Base-by-base conservation (phyloP, 2,888 invertebrate genomes). In the Invenusta paracnida region DNA sequence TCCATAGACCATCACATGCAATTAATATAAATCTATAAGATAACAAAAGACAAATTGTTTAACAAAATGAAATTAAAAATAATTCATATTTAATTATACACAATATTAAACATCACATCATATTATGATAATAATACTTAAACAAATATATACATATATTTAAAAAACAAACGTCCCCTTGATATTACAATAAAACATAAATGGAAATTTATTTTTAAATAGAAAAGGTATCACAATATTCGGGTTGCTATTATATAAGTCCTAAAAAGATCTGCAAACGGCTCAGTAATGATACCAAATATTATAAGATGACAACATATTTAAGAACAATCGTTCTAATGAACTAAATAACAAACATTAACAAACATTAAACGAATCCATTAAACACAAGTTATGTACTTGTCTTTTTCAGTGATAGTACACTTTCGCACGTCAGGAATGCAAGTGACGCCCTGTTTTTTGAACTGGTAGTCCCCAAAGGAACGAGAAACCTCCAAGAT, bases 1-100 rank as follows among this genome's bases (percentile, higher is more conserved):
- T 93, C 93, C 93, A 93, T n/a, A 93, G 89, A 0, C 93, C 93
- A 89, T 93, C 93, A 89, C 93, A 93, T 0, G 92, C 93, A 30
- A 93, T 90, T 81, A 93, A 88, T 0, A 93, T 89, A 89, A 91
- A 93, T 87, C 92, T 93, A 88, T 17, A 89, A 88, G 29, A 66
- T 86, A 67, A 85, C n/a, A 29, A 27, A 83, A 81, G 73, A 87
- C 48, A 17, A 48, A 5, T 5, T 48, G n/a, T n/a, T n/a, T n/a
- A n/a, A n/a, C n/a, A n/a, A n/a, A n/a, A n/a, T n/a, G n/a, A n/a
- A n/a, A n/a, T n/a, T n/a, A n/a, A n/a, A n/a, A n/a, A n/a, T n/a
- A n/a, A n/a, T n/a, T n/a, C n/a, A n/a, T n/a, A n/a, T n/a, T n/a
- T n/a, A n/a, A n/a, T n/a, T n/a, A n/a, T n/a, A n/a, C n/a, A n/a